Conservation (phyloP, 2,888 invertebrate genomes). For the Euclidia mi region DNA sequence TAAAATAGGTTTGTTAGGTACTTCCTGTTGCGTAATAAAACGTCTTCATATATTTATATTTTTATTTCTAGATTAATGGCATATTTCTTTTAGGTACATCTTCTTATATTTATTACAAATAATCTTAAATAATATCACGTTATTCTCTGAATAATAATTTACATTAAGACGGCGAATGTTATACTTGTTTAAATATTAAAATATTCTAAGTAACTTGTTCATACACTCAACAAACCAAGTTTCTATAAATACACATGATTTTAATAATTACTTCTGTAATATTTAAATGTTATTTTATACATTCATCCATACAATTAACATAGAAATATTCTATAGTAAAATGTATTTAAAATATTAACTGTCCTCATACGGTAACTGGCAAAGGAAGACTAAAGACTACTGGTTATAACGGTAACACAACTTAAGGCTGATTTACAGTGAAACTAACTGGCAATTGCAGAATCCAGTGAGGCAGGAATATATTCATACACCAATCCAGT, state of each 20-base stretch:
- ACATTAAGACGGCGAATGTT: constrained; percentile 54
- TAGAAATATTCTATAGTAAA: constrained; percentile 21
- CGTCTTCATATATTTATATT: constrained; percentile 21
- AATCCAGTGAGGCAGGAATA: too few relatives aligned
- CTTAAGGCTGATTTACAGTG: constrained; percentile 36
- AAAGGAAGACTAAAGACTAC: constrained; percentile 75
- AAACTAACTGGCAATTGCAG: not conserved
- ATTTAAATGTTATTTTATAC: constrained; percentile 13
- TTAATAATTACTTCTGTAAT: constrained; percentile 10
- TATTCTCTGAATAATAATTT: constrained; percentile 56
- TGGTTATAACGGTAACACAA: constrained; percentile 74
- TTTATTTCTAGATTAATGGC: constrained; percentile 72
- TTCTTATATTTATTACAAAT: constrained; percentile 59
- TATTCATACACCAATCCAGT: too few relatives aligned
- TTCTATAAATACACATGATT: constrained; percentile 30
- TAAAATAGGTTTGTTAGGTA: too few relatives aligned
- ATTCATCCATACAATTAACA: constrained; percentile 15
- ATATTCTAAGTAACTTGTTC: constrained; percentile 36
- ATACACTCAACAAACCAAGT: constrained; percentile 29
- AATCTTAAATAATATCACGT: constrained; percentile 81
- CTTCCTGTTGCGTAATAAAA: constrained; percentile 23
- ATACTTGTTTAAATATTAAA: constrained; percentile 43
- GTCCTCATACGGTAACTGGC: constrained; percentile 74
- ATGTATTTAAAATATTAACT: constrained; percentile 37
- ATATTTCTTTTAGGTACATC: constrained; percentile 77